Evolutionary conservation across 2,888 invertebrate genomes (phyloP).

Genomic region (Drosophila ustulata): DNA sequence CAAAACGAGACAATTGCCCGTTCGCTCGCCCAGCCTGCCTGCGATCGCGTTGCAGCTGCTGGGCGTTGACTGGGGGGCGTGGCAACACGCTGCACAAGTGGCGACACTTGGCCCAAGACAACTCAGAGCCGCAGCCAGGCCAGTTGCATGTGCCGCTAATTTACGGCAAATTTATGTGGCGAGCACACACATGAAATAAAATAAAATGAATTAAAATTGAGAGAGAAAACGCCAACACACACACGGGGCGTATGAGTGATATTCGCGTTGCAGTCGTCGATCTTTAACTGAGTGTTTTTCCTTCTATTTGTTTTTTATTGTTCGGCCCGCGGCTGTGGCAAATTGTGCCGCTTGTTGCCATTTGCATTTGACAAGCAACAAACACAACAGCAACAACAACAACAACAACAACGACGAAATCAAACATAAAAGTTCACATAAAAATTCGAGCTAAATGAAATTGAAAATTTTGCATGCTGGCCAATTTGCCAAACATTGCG

Average conservation of each 20-base stretch:
- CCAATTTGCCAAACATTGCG: slow-evolving; percentile 72
- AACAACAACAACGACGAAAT: slow-evolving; percentile 32
- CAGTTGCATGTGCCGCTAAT: slow-evolving; percentile 77
- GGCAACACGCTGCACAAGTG: slow-evolving; percentile 65
- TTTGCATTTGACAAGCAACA: slow-evolving; percentile 73
- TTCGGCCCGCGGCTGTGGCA: slow-evolving; percentile 54
- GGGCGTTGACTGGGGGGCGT: slow-evolving; percentile 68
- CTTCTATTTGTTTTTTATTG: slow-evolving; percentile 45
- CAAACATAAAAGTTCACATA: slow-evolving; percentile 34
- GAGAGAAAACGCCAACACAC: slow-evolving; percentile 46
- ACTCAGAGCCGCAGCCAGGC: slow-evolving; percentile 16
- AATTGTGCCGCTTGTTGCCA: slow-evolving; percentile 65
- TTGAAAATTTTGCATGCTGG: slow-evolving; percentile 41
- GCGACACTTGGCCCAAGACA: slow-evolving; percentile 71
- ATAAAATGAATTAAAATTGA: neutral
- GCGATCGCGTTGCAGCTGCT: slow-evolving; percentile 32
- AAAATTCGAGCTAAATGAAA: slow-evolving; percentile 41
- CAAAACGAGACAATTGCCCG: slow-evolving; percentile 56
- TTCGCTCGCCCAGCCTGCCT: slow-evolving; percentile 32
- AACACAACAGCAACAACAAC: slow-evolving; percentile 31
- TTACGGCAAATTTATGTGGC: slow-evolving; percentile 78
- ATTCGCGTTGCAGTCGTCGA: slow-evolving; percentile 48
- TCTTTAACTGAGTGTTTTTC: slow-evolving; percentile 48
- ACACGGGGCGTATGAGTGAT: slow-evolving; percentile 72
- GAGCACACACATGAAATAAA: slow-evolving; percentile 28